Evolutionary conservation across 2,797 vertebrate species (phyloP).

Genomic region (Tenualosa thibaudeaui): DNA sequence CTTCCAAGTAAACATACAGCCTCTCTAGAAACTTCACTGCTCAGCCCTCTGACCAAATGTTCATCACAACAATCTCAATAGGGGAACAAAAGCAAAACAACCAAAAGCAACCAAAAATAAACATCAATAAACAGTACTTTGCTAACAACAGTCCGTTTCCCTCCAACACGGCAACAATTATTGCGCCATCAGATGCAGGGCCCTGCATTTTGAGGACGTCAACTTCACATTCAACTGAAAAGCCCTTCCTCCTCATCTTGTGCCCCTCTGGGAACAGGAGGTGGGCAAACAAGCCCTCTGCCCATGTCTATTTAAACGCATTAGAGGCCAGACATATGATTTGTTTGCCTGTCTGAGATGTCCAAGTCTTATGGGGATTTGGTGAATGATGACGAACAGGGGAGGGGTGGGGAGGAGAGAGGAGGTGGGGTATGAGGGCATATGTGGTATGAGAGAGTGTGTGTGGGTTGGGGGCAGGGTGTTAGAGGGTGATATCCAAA

Average conservation of each 20-base stretch:
- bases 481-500: not conserved
- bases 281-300: conserved; percentile 6
- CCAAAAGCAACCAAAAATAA: not conserved
- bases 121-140: not conserved
- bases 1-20: not conserved
- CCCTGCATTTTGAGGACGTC: not conserved
- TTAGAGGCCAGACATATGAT: conserved; percentile 19
- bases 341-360: conserved; percentile 24
- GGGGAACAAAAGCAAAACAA: not conserved
- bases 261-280: not conserved
- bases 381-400: conserved; percentile 11
- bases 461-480: not conserved
- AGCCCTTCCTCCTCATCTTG: not conserved
- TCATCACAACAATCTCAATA: not conserved
- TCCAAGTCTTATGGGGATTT: conserved; percentile 35
- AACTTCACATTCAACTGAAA: not conserved
- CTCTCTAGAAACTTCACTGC: not conserved
- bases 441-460: conserved; percentile 9
- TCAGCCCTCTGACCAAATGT: not conserved
- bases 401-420: conserved; percentile 8
- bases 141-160: not conserved
- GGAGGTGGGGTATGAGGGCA: conserved; percentile 26
- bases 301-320: conserved; percentile 9
- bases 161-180: not conserved
- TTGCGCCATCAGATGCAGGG: not conserved